Evolutionary conservation across 2,888 invertebrate genomes (phyloP), one percentile per base, ranked within the genome.

Genomic region (Kryphioiulus occultus): DNA sequence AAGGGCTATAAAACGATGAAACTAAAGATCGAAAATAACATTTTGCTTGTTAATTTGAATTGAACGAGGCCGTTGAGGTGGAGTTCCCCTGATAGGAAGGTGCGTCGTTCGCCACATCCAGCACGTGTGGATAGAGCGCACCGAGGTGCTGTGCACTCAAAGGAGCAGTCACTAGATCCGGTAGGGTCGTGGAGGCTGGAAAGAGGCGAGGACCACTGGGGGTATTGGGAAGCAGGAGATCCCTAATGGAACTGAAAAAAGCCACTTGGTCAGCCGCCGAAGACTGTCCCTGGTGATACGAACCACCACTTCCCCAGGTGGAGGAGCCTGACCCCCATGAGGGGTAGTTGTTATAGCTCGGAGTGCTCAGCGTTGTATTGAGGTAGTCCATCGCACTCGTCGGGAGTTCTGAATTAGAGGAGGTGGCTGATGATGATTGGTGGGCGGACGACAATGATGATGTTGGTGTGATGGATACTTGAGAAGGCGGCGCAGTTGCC

Each of bases 301-400:
- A 59, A 17, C 39, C 22, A 3, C 86, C 86, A 9, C 39, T 39
- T 4, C 42, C 17, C 1, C 9, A 85, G 39, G 39, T 30, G 15
- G 30, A 86, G 53, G 9, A 3, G 19, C 26, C n/a, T 22, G 86
- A 86, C 7, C 86, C 86, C 53, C 53, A 86, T 4, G 86, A 42
- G n/a, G 86, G 86, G 59, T 86, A 86, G 17, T 47, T 15, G 30
- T 30, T 86, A 19, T 86, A 86, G 42, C 86, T 86, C 19, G 88
- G 88, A 68, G 88, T 88, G 68, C 85, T 88, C n/a, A 88, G 86
- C 22, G 88, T 88, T 35, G 88, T 78, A 53, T 88, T 88, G 22
- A 88, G 85, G 44, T 88, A 88, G 84, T 88, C 88, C 88, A 88
- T 88, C 1, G 88, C 88, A 59, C 88, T 88, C 15, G 88, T 86